Percentiles rank a stretch among this genome's conserved stretches.
phyloP scores from a whole-genome alignment of 2,888 invertebrate species.

The Hesperia comma region DNA sequence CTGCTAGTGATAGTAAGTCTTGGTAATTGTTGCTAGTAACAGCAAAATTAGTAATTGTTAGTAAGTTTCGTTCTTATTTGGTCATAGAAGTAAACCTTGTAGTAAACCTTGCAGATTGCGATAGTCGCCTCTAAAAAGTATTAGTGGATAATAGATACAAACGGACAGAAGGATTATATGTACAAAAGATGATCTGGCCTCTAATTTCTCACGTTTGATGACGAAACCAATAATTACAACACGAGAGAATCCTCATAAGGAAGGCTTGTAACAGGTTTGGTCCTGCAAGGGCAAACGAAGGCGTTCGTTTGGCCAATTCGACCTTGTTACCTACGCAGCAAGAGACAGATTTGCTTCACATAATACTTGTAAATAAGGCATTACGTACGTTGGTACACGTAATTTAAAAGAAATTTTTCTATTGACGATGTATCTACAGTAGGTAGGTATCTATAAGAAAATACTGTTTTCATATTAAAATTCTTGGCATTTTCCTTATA shows the following conservation, averaged over 20 bases:
- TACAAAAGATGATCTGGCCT: neutral
- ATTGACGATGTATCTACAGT: neutral
- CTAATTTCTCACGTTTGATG: slow-evolving; percentile 1
- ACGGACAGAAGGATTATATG: too few species aligned
- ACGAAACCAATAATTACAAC: slow-evolving; percentile 10
- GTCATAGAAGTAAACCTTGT: too few species aligned
- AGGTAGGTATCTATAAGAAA: neutral
- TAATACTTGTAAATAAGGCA: neutral
- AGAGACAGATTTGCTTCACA: slow-evolving; percentile 6
- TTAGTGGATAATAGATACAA: too few species aligned
- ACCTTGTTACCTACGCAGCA: slow-evolving; percentile 24
- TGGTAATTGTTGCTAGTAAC: too few species aligned
- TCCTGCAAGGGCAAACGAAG: slow-evolving; percentile 25
- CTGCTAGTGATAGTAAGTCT: too few species aligned
- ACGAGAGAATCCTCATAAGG: slow-evolving; percentile 20
- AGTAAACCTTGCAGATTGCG: too few species aligned
- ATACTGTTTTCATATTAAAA: neutral
- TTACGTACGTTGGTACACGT: neutral
- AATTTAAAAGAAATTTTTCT: slow-evolving; percentile 11
- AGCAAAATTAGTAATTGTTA: too few species aligned
- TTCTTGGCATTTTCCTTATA: too few species aligned
- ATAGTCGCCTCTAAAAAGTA: too few species aligned
- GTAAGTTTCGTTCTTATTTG: neutral
- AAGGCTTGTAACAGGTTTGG: slow-evolving; percentile 14
- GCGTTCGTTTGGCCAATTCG: slow-evolving; percentile 16